Base-by-base conservation (phyloP, 2,888 invertebrate species). In the Sceliomorpha sp. region DNA sequence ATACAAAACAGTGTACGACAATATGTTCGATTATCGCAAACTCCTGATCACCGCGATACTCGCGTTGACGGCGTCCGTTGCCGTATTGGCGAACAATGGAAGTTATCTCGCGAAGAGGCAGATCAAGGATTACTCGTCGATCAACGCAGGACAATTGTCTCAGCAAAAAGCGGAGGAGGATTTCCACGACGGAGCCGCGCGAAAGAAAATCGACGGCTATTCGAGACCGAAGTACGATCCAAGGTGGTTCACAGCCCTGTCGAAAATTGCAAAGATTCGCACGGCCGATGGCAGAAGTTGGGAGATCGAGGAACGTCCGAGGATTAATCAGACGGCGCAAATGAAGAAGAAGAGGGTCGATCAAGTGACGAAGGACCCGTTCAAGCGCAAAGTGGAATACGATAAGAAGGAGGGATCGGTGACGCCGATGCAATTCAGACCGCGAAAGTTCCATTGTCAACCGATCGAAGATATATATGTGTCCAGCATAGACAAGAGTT, bases 251-350 rank as follows among this genome's bases (percentile, higher is more conserved):
- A 70, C 75, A 1, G 73, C 74, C 24, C 47, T 83, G n/a, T 75
- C 80, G 3, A 82, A 75, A 66, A 75, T 83, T 8, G 79, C 82
- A 0, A 79, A 76, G 10, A 39, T 84, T 34, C 72, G 68, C n/a
- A 62, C 75, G 0, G 68, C 69, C 1, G 51, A 67, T 34, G 40
- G 64, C 1, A 42, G 59, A 10, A 68, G 34, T n/a, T 37, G 50
- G 39, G 39, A 59, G 9, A 12, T 55, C 14, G 40, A 12, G 4
- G 13, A 42, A 0, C 12, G 31, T 13, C 1, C 15, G 1, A 29
- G 48, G n/a, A 29, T 14, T 2, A 13, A 47, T 5, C 3, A 9
- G 9, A 31, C 13, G 24, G 24, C 2, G 34, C 29, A 2, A 42
- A 12, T 2, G 36, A 24, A 6, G 48, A 56, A 37, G 9, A 3